Evolutionary conservation across 1,140 invertebrate species (phyloP), one percentile per base, ranked within the genome.

Genomic region (Bathynomus jamesi): DNA sequence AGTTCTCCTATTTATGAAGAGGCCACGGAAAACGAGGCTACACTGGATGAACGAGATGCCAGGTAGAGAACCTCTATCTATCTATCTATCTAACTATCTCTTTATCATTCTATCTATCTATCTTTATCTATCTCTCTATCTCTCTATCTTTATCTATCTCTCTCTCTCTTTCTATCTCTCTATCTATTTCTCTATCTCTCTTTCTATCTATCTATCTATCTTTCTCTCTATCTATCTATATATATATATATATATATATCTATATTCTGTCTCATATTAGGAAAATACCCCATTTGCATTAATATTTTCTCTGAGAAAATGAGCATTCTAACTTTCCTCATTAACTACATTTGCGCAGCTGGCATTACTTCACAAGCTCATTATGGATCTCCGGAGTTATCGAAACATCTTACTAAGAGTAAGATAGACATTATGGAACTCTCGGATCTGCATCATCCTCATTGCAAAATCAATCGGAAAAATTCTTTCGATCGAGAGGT

Each of bases 21-120:
- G 94, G 78, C 94, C 94, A 4, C 90, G 93, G 71, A 96, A 96
- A 83, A 96, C 94, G 0, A 85, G 94, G 67, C 84, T 96, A 31
- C 86, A 93, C 61, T 96, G 94, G 94, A 96, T 96, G 94, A 95
- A 96, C 92, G 94, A 96, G 81, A 95, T 94, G 87, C 93, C 93
- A 1, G 79, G 81, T 63, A 28, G n/a, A n/a, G n/a, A 24, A 63
- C 27, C n/a, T 63, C 1, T 63, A 63, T 63, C 11, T 63, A 28
- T 24, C n/a, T 25, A 63, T 63, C n/a, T 63, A 53, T 53, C n/a
- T 63, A 63, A 24, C n/a, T 63, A 63, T 28, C 11, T 28, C n/a
- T 53, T 17, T 63, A 62, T 63, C 11, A 24, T 13, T 63, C 11
- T 63, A 63, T 63, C 11, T 63, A 63, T 63, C 11, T 63, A 63